These are phyloP conservation scores for Cepphus grylle DNA, from an alignment of 2,113 vertebrate species.

Conservation along the genomic window DNA sequence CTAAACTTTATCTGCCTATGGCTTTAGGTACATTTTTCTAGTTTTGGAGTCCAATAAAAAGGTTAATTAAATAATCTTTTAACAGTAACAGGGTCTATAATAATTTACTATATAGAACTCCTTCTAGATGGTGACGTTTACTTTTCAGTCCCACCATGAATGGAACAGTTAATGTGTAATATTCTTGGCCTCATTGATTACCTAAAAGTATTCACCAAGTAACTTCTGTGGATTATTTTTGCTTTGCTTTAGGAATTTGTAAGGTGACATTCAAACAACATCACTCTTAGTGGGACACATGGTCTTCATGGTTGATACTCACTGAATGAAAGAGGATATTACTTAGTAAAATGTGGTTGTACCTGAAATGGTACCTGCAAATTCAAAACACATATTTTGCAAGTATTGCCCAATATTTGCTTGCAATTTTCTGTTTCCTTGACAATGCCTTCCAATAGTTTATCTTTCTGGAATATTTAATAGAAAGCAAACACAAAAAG, in stretches of 20 bases:
- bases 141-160: not conserved
- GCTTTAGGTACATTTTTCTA: not conserved
- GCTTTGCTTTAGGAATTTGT: not conserved
- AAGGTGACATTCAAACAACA: not conserved
- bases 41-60: not conserved
- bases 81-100: not conserved
- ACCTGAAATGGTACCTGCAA: not conserved
- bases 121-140: not conserved
- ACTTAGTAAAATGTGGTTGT: not conserved
- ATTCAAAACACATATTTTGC: not conserved
- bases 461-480: not conserved
- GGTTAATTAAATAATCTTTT: not conserved
- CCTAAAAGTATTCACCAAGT: not conserved
- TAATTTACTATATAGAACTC: not conserved
- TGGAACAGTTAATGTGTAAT: not conserved
- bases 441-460: not conserved
- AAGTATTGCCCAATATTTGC: not conserved
- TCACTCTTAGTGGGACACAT: not conserved
- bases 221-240: not conserved
- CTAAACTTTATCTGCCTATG: not conserved
- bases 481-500: not conserved
- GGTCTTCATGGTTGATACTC: not conserved
- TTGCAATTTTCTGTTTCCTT: not conserved
- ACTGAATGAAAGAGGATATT: not conserved
- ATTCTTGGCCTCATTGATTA: not conserved